phyloP scores from a whole-genome alignment of 1,140 invertebrate genomes.

The Bombus difficillimus region DNA sequence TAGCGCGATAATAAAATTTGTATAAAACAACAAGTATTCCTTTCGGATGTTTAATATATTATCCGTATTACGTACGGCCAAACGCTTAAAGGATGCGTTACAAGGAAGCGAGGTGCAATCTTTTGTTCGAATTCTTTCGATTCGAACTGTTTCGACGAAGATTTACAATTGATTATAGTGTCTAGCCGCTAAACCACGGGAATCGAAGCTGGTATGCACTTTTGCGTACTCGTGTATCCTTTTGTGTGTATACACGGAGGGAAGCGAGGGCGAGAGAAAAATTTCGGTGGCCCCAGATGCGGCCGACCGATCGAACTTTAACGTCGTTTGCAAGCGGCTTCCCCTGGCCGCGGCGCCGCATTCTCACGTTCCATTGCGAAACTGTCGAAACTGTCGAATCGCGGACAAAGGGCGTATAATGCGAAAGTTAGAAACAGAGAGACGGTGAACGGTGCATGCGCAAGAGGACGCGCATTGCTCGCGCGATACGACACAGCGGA shows the following conservation, averaged over 20 bases:
- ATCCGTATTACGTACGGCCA: too few species aligned
- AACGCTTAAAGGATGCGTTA: too few species aligned
- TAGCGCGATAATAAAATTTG: too few species aligned
- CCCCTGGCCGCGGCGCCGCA: slow-evolving; percentile 60
- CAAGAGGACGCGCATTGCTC: slow-evolving; percentile 47
- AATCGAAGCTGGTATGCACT: neutral
- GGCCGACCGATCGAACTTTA: slow-evolving; percentile 74
- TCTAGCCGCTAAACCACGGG: slow-evolving; percentile 16
- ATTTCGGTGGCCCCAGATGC: slow-evolving; percentile 65
- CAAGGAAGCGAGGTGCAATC: neutral
- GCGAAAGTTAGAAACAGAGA: slow-evolving; percentile 78
- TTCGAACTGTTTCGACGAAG: neutral
- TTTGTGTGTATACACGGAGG: neutral
- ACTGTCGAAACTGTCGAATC: slow-evolving; percentile 81
- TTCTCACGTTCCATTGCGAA: slow-evolving; percentile 76
- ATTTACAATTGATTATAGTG: slow-evolving; percentile 12
- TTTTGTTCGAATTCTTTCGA: neutral
- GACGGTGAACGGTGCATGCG: slow-evolving; percentile 37
- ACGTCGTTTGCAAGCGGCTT: slow-evolving; percentile 77
- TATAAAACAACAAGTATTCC: too few species aligned
- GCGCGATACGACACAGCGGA: slow-evolving; percentile 76
- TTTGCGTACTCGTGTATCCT: neutral
- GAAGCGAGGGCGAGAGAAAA: slow-evolving; percentile 38
- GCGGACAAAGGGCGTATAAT: slow-evolving; percentile 79
- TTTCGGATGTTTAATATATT: too few species aligned